These are phyloP conservation scores for Eulemur albifrons DNA, from an alignment of 2,797 vertebrate genomes.

Conservation along the genomic window DNA sequence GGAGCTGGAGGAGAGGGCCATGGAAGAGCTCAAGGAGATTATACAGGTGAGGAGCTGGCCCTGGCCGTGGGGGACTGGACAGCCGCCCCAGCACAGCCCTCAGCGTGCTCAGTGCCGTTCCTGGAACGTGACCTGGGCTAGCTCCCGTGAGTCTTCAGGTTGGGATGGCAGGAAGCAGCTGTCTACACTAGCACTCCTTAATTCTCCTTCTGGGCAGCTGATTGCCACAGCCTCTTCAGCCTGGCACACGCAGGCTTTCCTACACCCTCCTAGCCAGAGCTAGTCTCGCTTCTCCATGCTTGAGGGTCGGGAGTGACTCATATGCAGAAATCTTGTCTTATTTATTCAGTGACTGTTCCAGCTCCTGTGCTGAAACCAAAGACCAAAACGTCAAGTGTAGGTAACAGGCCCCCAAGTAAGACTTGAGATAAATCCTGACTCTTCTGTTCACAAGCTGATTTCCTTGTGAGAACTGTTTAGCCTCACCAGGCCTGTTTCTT, in stretches of 20 bases:
- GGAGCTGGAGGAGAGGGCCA: constrained; percentile 89
- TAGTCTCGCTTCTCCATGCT: neutral
- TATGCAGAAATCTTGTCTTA: neutral
- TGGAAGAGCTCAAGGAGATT: constrained; percentile 88
- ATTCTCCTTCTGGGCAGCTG: neutral
- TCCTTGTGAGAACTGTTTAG: neutral
- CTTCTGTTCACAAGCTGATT: neutral
- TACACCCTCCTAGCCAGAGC: neutral
- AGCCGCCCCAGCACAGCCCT: neutral
- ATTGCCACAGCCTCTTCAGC: neutral
- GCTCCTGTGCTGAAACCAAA: neutral
- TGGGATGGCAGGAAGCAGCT: neutral
- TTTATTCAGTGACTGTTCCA: constrained; percentile 2
- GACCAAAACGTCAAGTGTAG: neutral
- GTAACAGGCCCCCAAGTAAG: neutral
- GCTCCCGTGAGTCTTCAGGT: neutral
- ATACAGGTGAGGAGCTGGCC: constrained; percentile 80
- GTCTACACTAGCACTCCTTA: neutral
- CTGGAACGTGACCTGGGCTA: neutral
- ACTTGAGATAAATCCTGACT: neutral
- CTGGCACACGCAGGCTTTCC: neutral
- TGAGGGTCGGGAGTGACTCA: neutral
- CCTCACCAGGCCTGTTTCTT: neutral
- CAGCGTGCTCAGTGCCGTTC: neutral
- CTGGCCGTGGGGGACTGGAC: neutral